Percentiles rank a stretch among this genome's conserved stretches.
phyloP scores from a whole-genome alignment of 1,140 invertebrate species.

The Gonatopus flavifemur region DNA sequence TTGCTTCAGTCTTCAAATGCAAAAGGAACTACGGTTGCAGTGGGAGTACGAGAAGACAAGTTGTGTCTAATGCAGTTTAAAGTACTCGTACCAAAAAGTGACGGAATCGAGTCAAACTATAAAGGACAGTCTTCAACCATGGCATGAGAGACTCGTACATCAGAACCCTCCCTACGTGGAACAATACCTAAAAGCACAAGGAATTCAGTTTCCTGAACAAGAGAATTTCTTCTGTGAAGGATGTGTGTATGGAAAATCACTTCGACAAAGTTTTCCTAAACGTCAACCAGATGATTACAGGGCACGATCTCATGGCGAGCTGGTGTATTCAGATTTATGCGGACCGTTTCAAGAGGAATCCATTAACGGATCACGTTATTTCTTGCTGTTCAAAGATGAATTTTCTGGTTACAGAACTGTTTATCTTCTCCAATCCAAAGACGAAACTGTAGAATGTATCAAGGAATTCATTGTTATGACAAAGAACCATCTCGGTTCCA shows the following conservation, averaged over 20 bases:
- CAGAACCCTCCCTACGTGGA: conserved; percentile 46
- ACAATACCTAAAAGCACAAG: conserved; percentile 30
- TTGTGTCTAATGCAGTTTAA: conserved; percentile 23
- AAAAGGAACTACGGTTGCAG: conserved; percentile 11
- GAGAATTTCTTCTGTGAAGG: conserved; percentile 37
- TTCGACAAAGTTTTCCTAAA: conserved; percentile 33
- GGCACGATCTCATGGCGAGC: conserved; percentile 28
- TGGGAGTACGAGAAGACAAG: conserved; percentile 15
- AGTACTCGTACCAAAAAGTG: not conserved
- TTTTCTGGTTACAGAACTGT: conserved; percentile 42
- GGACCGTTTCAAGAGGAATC: conserved; percentile 51
- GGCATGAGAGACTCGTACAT: conserved; percentile 50
- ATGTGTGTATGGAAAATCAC: conserved; percentile 47
- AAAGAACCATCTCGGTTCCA: not conserved
- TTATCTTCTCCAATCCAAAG: conserved; percentile 49
- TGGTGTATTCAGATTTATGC: conserved; percentile 53
- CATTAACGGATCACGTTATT: conserved; percentile 39
- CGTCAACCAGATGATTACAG: conserved; percentile 20
- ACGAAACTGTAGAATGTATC: conserved; percentile 20
- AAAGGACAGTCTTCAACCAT: conserved; percentile 28
- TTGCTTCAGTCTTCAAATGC: conserved; percentile 1
- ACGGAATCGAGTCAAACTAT: not conserved
- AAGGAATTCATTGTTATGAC: not conserved
- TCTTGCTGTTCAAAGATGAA: conserved; percentile 51
- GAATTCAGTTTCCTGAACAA: conserved; percentile 26